phyloP scores from a whole-genome alignment of 92 coral and sea anemone species.

The Galaxea fascicularis region DNA sequence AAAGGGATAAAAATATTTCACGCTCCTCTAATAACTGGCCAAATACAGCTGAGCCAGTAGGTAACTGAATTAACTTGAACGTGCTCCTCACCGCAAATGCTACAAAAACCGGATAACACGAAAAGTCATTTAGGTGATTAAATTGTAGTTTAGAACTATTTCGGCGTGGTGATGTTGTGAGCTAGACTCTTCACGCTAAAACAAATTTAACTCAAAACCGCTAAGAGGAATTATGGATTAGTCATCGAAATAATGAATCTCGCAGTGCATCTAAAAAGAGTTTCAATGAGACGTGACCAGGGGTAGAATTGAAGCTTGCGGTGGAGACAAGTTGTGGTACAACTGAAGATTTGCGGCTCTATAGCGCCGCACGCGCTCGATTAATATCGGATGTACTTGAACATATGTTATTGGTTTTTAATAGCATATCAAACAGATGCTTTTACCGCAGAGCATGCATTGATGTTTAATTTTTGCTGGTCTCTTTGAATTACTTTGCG shows the following conservation, averaged over 20 bases:
- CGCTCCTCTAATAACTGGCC: too few relatives aligned
- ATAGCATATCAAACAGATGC: not conserved
- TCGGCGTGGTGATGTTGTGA: not conserved
- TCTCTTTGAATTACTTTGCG: not conserved
- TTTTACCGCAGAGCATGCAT: not conserved
- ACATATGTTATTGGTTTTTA: not conserved
- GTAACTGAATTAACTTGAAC: not conserved
- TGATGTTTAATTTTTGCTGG: not conserved
- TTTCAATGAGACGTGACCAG: slow-evolving; percentile 2
- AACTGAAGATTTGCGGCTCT: not conserved
- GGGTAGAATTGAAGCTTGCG: slow-evolving; percentile 2
- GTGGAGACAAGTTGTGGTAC: not conserved
- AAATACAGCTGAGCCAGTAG: too few relatives aligned
- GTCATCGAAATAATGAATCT: not conserved
- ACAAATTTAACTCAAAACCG: not conserved
- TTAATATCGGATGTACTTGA: slow-evolving; percentile 22
- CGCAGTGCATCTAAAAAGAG: not conserved
- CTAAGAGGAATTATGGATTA: not conserved
- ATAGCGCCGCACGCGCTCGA: not conserved
- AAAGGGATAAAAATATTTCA: too few relatives aligned
- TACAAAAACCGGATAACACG: not conserved
- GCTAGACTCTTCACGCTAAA: too few relatives aligned
- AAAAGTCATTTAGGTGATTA: not conserved
- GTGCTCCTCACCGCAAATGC: not conserved
- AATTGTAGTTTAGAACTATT: not conserved